Evolutionary conservation across 2,888 invertebrate genomes (phyloP).

Genomic region (Cyrtodaria siliqua): DNA sequence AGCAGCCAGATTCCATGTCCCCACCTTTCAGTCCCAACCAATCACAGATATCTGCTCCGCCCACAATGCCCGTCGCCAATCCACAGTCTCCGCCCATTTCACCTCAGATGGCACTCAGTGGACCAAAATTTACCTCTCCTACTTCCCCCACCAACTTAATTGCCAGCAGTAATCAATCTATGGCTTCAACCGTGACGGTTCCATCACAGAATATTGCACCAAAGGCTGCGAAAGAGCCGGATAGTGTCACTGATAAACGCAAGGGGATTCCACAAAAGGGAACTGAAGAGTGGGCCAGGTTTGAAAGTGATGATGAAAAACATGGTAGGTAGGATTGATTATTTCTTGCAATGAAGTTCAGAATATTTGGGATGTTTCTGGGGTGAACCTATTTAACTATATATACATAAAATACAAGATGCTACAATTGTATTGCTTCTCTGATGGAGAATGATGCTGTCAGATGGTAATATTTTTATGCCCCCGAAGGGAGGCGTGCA

Average conservation of each 20-base stretch:
- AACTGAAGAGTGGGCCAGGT: conserved; percentile 59
- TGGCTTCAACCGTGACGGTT: conserved; percentile 2
- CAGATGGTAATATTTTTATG: no score
- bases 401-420: no score
- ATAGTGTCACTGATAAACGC: background rate
- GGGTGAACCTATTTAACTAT: no score
- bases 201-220: background rate
- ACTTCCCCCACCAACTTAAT: conserved; percentile 70
- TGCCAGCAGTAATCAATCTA: conserved; percentile 35
- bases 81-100: conserved; percentile 56
- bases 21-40: conserved; percentile 75
- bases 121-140: conserved; percentile 48
- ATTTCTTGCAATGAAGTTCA: no score
- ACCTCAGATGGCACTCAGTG: conserved; percentile 37
- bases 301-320: conserved; percentile 64
- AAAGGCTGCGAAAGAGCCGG: background rate
- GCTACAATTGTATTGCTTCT: no score
- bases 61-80: conserved; percentile 10
- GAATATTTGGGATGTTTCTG: no score
- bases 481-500: no score
- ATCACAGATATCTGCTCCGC: conserved; percentile 23
- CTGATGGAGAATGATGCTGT: no score
- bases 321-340: conserved; percentile 32
- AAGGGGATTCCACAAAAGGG: conserved; percentile 37
- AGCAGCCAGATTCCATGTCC: conserved; percentile 71